Conservation (phyloP, 2,797 vertebrate species). For the Gymnothorax javanicus region DNA sequence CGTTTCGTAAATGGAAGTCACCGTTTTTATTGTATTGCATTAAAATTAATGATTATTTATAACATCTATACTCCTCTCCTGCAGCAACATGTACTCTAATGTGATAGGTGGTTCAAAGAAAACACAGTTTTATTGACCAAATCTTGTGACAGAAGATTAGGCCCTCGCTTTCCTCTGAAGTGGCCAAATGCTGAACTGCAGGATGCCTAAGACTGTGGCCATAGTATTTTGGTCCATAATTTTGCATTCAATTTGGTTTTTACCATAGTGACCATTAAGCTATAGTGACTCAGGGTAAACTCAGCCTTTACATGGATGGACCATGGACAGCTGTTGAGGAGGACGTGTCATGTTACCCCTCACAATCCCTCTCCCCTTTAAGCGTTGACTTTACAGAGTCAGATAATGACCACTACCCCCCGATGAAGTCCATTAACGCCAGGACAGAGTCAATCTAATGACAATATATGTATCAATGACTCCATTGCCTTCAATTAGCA, state of each 20-base stretch:
- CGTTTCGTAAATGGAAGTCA: neutral
- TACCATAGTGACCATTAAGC: neutral
- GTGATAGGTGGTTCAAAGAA: neutral
- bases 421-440: too few relatives aligned
- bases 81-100: neutral
- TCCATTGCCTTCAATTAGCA: too few relatives aligned
- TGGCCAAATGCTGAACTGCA: neutral
- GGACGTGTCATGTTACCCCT: neutral
- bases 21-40: neutral
- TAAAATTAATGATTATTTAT: neutral
- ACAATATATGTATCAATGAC: neutral
- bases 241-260: neutral
- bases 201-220: neutral
- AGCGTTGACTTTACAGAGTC: neutral
- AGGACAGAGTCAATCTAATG: neutral
- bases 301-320: neutral
- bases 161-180: neutral
- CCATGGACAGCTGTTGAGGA: neutral
- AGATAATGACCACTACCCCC: neutral
- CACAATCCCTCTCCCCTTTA: neutral
- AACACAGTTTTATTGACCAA: neutral
- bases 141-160: neutral
- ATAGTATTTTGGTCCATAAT: neutral
- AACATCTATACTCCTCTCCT: neutral
- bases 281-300: neutral